phyloP scores from a whole-genome alignment of 2,888 invertebrate species.

The Eugnorisma glareosa region DNA sequence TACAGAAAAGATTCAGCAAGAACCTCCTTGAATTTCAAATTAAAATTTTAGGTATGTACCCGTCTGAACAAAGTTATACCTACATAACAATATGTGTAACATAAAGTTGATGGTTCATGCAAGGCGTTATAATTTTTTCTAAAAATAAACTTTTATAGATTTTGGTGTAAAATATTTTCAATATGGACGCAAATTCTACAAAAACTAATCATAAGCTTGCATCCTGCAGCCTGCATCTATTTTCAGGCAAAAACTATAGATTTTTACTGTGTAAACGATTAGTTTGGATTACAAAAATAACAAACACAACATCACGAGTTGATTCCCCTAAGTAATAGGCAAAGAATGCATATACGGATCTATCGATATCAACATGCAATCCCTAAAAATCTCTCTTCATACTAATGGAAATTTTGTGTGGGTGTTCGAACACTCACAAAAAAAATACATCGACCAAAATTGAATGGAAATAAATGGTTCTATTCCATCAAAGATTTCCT shows the following conservation, averaged over 20 bases:
- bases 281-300: not conserved
- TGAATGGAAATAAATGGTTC: not conserved
- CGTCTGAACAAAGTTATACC: not conserved
- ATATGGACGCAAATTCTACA: not conserved
- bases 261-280: not conserved
- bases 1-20: constrained; percentile 69
- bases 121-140: not conserved
- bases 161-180: not conserved
- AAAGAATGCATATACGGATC: not conserved
- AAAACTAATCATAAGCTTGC: not conserved
- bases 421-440: not conserved
- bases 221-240: no score
- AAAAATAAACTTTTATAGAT: constrained; percentile 2
- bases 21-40: constrained; percentile 65
- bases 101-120: not conserved
- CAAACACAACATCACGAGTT: not conserved
- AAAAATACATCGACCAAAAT: not conserved
- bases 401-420: not conserved
- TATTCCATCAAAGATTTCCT: not conserved
- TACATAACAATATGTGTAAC: no score
- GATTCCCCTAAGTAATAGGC: not conserved
- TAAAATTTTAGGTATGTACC: constrained; percentile 45
- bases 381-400: not conserved
- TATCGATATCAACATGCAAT: not conserved
- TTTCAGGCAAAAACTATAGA: not conserved